Base-by-base conservation (phyloP, 1,140 invertebrate species). In the Megalopta genalis region DNA sequence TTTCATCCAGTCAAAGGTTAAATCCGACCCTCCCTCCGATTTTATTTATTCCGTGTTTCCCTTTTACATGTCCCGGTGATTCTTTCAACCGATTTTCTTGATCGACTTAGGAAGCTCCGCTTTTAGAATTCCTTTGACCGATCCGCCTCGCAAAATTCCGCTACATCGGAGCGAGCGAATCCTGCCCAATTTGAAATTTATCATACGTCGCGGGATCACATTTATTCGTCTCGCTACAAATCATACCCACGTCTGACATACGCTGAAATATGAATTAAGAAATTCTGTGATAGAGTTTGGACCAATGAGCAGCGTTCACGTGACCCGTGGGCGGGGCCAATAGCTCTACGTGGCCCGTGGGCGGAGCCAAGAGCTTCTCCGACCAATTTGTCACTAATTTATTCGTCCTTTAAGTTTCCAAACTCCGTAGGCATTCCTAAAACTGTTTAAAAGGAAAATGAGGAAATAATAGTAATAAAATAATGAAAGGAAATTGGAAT, bases 1-100 rank as follows among this genome's bases (percentile, higher is more conserved):
- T 74, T 52, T 18, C 74, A 32, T 32, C 39, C 57, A 78, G 81
- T 83, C 83, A 69, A 71, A 80, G 83, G 66, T 77, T 16, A 70
- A 39, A 62, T 18, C n/a, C 23, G 5, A 8, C 12, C 62, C 46
- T 60, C n/a, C 66, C 46, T 67, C 49, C 37, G 75, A 82, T 63
- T 72, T 77, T 80, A 69, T 77, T 76, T 60, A n/a, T 66, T 12
- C 23, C 72, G 77, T 65, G 60, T 49, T 39, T 23, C 23, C 12
- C 0, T 42, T 71, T 73, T 68, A 69, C 71, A 62, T 70, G 70
- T 75, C 69, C 63, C 77, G 46, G 68, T 59, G 66, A 52, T 80
- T 69, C 59, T 74, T 49, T 57, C 54, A 57, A n/a, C n/a, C 54
- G 54, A n/a, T 57, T 57, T 57, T 57, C 54, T 57, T 57, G 54